Base-by-base conservation (phyloP, 2,888 invertebrate genomes). In the Matsumyia berberina region DNA sequence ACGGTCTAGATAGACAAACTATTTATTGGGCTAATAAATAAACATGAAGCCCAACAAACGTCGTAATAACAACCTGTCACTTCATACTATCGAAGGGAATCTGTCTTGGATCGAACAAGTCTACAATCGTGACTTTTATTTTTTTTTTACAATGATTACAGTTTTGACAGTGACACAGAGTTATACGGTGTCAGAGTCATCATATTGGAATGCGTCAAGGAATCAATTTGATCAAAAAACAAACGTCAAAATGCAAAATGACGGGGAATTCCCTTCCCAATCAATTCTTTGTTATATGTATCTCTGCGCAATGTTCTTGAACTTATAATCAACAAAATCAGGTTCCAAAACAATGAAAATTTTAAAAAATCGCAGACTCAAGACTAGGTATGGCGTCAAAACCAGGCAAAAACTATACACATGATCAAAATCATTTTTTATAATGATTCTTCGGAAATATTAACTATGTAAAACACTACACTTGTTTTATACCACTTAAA, bases 141-240 rank as follows among this genome's bases (percentile, higher is more conserved):
- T 11, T 6, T 51, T 58, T 51, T 55, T 78, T 62, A 33, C 57
- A 79, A 66, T 57, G 39, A 66, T 72, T 64, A 46, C 51, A 69
- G 69, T 69, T 69, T n/a, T 39, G 44, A 46, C 51, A 24, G 31
- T 7, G 46, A 58, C 12, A 17, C 42, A 15, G 15, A 42, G 15
- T 42, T 7, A 17, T 11, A 73, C 24, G 8, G 37, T 5, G 0
- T 17, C 12, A 46, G 8, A 67, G 24, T 80, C 67, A 70, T 37
- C 8, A 44, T 46, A 5, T 37, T 60, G 73, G 60, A 80, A 74
- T 80, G 74, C 60, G 49, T 33, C 46, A 69, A 69, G 46, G 69
- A 67, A 60, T 46, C 33, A 33, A 37, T 24, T 12, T 58, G 15
- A 2, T 44, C 9, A 17, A 46, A 33, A 73, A 42, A 42, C 33